A percentile compares a stretch with the other conserved stretches of the same genome.
These are phyloP conservation scores for Epizoanthus ramosus DNA, from an alignment of 92 coral and sea anemone genomes.

Conservation along the genomic window DNA sequence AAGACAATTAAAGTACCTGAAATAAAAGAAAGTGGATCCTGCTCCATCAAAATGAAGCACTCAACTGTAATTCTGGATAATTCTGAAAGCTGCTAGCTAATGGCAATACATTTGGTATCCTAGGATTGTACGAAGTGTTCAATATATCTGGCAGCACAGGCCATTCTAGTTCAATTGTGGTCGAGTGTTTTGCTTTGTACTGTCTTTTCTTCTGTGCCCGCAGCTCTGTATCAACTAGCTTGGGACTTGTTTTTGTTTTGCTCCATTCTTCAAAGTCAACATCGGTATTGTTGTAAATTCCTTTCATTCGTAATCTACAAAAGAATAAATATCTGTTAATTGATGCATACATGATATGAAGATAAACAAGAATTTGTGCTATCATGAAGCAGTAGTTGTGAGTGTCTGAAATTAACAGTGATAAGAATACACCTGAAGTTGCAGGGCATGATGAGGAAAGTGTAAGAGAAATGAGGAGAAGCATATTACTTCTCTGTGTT, in stretches of 20 bases:
- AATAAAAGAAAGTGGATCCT: too few species aligned
- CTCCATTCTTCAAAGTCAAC: slow-evolving; percentile 80
- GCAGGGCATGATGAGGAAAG: too few species aligned
- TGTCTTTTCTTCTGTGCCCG: slow-evolving; percentile 89
- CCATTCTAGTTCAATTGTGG: slow-evolving; percentile 88
- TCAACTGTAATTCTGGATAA: slow-evolving; percentile 72
- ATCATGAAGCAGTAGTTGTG: background rate
- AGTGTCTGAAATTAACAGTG: background rate
- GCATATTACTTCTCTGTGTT: too few species aligned
- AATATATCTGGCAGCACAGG: slow-evolving; percentile 78
- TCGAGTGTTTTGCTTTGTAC: slow-evolving; percentile 84
- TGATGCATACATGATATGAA: too few species aligned
- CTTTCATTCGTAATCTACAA: slow-evolving; percentile 80
- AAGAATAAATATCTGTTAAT: background rate
- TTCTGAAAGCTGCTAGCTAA: slow-evolving; percentile 78
- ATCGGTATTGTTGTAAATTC: slow-evolving; percentile 67
- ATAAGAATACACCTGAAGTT: too few species aligned
- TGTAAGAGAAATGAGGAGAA: too few species aligned
- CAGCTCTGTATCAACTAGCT: slow-evolving; percentile 79
- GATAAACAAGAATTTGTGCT: too few species aligned
- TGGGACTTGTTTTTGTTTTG: slow-evolving; percentile 63
- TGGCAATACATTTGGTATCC: slow-evolving; percentile 83
- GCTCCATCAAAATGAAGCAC: slow-evolving; percentile 54
- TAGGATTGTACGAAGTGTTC: slow-evolving; percentile 63
- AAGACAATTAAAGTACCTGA: too few species aligned